These are phyloP conservation scores for Chrysogorgia sp. DNA, from an alignment of 92 coral and sea anemone species.

Conservation along the genomic window DNA sequence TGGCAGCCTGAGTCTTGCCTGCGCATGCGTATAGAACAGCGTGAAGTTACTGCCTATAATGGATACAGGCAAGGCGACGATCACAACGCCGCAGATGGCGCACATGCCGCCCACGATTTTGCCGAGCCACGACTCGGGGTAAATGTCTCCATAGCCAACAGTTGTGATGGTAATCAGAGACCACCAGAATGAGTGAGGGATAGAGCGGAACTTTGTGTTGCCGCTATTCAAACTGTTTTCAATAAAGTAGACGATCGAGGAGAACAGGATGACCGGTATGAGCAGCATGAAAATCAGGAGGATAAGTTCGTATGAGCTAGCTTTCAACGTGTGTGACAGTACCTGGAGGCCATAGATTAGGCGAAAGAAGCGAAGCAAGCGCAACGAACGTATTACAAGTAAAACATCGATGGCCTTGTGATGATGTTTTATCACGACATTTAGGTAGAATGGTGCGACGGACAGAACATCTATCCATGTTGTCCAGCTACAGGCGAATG, in stretches of 20 bases:
- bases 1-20: constrained; percentile 93
- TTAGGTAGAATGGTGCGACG: constrained; percentile 83
- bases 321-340: constrained; percentile 88
- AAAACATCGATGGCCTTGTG: constrained; percentile 71
- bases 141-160: constrained; percentile 93
- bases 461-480: constrained; percentile 96
- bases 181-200: constrained; percentile 98
- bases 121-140: constrained; percentile 81
- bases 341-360: constrained; percentile 92
- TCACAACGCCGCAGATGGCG: constrained; percentile 91
- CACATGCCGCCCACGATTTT: constrained; percentile 89
- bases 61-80: constrained; percentile 91
- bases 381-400: constrained; percentile 77
- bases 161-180: constrained; percentile 98
- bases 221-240: constrained; percentile 45
- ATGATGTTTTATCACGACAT: constrained; percentile 62
- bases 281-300: constrained; percentile 76
- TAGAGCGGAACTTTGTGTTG: constrained; percentile 65
- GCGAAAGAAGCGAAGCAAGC: constrained; percentile 92
- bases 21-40: constrained; percentile 92
- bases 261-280: constrained; percentile 90
- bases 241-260: constrained; percentile 78
- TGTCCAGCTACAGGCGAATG: constrained; percentile 70
- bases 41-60: constrained; percentile 97
- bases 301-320: constrained; percentile 85